phyloP scores from a whole-genome alignment of 64 coral and sea anemone species.

The Montipora foliosa region DNA sequence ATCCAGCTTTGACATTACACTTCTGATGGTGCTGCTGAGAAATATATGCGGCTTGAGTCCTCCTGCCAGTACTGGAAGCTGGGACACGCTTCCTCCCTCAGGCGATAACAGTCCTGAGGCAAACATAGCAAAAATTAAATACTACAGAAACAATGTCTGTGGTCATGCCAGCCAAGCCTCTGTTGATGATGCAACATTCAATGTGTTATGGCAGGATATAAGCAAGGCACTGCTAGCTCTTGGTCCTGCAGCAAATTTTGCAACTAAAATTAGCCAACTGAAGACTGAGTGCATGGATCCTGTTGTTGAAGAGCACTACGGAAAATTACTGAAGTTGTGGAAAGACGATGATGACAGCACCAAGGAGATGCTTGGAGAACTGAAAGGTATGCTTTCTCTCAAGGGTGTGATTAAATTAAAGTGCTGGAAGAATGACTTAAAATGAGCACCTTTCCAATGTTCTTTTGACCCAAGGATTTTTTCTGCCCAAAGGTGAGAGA shows the following conservation, averaged over 20 bases:
- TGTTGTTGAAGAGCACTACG: conserved; percentile 36
- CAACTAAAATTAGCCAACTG: conserved; percentile 10
- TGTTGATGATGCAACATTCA: conserved; percentile 40
- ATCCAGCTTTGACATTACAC: conserved; percentile 56
- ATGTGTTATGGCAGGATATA: conserved; percentile 16
- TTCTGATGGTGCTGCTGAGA: conserved; percentile 28
- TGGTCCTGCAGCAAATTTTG: not conserved
- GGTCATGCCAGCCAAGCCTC: not conserved
- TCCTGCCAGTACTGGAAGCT: not conserved
- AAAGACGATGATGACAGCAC: not conserved
- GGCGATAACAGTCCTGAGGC: not conserved
- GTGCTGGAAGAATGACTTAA: too few relatives aligned
- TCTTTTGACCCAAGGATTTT: too few relatives aligned
- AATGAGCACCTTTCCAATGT: too few relatives aligned
- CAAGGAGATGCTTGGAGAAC: not conserved
- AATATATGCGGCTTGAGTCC: conserved; percentile 29
- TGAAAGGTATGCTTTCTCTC: not conserved
- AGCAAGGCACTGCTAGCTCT: conserved; percentile 31
- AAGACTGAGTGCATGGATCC: conserved; percentile 50
- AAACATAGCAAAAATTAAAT: conserved; percentile 21
- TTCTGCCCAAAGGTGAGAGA: too few relatives aligned
- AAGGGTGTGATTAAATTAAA: too few relatives aligned
- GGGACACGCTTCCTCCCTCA: conserved; percentile 31
- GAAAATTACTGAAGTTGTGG: not conserved
- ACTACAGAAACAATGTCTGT: conserved; percentile 30